phyloP scores from a whole-genome alignment of 2,888 invertebrate genomes.

The Allacma fusca region DNA sequence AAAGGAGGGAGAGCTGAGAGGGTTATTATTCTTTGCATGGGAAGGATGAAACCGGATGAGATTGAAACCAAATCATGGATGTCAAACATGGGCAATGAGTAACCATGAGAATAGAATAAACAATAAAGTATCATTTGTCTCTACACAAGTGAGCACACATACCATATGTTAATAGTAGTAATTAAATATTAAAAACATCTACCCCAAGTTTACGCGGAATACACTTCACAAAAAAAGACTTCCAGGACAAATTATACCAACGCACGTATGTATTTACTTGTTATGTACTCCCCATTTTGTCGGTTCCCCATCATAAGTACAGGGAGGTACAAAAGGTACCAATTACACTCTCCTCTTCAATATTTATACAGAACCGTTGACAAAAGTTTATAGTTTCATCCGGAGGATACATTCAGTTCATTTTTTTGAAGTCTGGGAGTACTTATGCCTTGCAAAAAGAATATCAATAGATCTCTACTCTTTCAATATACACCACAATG shows the following conservation, averaged over 20 bases:
- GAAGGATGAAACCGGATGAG: constrained; percentile 29
- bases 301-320: background rate
- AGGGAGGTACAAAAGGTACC: background rate
- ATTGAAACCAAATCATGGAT: constrained; percentile 32
- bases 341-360: background rate
- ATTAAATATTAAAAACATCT: constrained; percentile 20
- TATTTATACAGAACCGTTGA: background rate
- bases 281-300: background rate
- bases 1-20: constrained; percentile 4
- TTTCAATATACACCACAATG: too few relatives aligned
- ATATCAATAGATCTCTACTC: too few relatives aligned
- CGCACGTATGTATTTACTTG: background rate
- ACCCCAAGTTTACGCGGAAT: background rate
- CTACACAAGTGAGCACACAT: background rate
- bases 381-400: constrained; percentile 12
- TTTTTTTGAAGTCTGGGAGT: too few relatives aligned
- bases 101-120: background rate
- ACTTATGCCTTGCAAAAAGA: too few relatives aligned
- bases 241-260: constrained; percentile 16
- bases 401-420: background rate
- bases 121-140: constrained; percentile 17
- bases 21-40: constrained; percentile 12
- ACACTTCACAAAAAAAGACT: background rate
- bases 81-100: constrained; percentile 6
- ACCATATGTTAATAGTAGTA: constrained; percentile 18